Conservation (phyloP, 2,888 invertebrate species). For the Agonopterix subpropinquella region DNA sequence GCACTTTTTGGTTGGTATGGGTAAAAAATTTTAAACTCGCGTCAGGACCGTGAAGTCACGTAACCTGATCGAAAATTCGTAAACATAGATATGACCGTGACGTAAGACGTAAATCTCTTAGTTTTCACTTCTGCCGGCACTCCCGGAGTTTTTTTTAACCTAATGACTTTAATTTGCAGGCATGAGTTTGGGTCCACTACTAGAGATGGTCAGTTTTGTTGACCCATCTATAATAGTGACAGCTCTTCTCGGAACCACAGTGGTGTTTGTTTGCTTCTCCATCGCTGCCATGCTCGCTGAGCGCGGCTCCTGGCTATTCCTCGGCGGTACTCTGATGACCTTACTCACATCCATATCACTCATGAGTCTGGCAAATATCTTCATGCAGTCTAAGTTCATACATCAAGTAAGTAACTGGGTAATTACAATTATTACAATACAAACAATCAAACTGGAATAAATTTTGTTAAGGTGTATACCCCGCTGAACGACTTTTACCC, state of each 20-base stretch:
- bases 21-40: no score
- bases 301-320: constrained; percentile 90
- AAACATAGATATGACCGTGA: no score
- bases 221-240: constrained; percentile 93
- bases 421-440: no score
- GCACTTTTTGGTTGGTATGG: no score
- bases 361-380: constrained; percentile 87
- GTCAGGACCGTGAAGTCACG: no score
- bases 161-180: constrained; percentile 70
- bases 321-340: constrained; percentile 93
- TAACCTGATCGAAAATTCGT: no score
- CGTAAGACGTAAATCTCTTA: no score
- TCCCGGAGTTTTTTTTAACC: no score
- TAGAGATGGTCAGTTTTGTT: constrained; percentile 85
- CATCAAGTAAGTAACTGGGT: constrained; percentile 77
- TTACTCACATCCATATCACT: constrained; percentile 86
- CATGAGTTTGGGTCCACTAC: constrained; percentile 90
- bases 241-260: constrained; percentile 88
- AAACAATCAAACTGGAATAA: no score
- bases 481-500: no score
- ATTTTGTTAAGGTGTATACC: no score
- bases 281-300: constrained; percentile 90
- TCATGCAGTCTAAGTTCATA: constrained; percentile 87
- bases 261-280: constrained; percentile 95
- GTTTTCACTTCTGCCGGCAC: no score